These are phyloP conservation scores for Blomia tropicalis DNA, from an alignment of 2,888 invertebrate genomes.

Conservation along the genomic window DNA sequence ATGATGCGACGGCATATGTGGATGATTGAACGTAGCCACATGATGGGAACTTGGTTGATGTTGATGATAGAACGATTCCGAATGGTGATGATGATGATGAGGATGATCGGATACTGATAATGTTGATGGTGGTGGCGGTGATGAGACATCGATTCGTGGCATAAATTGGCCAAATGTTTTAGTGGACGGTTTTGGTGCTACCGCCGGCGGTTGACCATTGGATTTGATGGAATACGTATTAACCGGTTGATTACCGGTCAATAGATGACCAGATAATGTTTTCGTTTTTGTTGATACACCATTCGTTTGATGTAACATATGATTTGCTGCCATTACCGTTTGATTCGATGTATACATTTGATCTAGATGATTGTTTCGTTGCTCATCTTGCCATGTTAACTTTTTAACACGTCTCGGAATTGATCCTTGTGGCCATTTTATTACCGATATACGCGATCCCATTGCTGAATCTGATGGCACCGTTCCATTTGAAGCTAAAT, in stretches of 20 bases:
- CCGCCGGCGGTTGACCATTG: not conserved
- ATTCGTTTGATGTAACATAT: not conserved
- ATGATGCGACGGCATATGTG: not conserved
- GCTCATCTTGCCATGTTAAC: constrained; percentile 56
- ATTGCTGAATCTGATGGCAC: not conserved
- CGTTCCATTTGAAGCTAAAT: not conserved
- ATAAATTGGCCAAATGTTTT: constrained; percentile 4
- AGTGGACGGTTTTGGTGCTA: not conserved
- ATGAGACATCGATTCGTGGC: not conserved
- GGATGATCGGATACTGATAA: no score
- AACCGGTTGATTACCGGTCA: not conserved
- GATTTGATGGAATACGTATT: not conserved
- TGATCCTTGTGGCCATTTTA: constrained; percentile 49
- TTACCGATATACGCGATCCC: constrained; percentile 24
- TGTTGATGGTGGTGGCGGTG: not conserved
- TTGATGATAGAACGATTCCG: not conserved
- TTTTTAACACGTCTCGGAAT: constrained; percentile 57
- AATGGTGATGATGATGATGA: constrained; percentile 4
- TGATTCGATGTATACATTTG: not conserved
- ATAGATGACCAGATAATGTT: constrained; percentile 3
- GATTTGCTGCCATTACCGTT: not conserved
- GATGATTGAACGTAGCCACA: no score
- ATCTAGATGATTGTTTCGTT: constrained; percentile 22
- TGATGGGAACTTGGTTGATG: not conserved
- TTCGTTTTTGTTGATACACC: constrained; percentile 2